Evolutionary conservation across 1,140 invertebrate genomes (phyloP), one percentile per base, ranked within the genome.

Genomic region (Theocolax elegans): DNA sequence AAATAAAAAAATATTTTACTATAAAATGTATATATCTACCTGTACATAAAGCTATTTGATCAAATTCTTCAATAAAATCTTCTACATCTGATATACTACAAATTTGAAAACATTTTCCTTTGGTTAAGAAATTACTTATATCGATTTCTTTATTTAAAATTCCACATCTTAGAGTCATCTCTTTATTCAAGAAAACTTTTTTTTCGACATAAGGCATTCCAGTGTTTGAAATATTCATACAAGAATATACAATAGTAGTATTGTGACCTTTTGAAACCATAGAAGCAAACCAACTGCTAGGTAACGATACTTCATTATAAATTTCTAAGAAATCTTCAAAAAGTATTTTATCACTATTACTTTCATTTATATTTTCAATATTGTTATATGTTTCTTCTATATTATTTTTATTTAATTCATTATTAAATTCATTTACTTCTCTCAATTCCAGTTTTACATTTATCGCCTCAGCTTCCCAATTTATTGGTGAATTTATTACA

Each of bases 281-380:
- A 58, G 80, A 75, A 21, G 78, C 76, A 0, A 76, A 78, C 83
- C 83, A 85, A 15, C 81, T 79, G 27, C 73, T 76, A 1, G 82
- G 83, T 27, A 85, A 71, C n/a, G 53, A 70, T 12, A 80, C 72
- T 74, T 85, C 83, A 42, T 80, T 79, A 64, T 76, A 83, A 38
- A 80, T 62, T 75, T 85, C 83, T 12, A 84, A 67, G 19, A 85
- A 73, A 73, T 84, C 83, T 72, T 85, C 82, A 65, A 85, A 85
- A 23, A 84, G 63, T 76, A 83, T 79, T 4, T 23, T 58, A 15
- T 75, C 74, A 23, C 38, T 51, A 71, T 73, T 64, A 46, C 40
- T 62, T 17, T 75, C 27, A 46, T 29, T 31, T 29, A 35, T 46
- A 12, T 59, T 27, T 44, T 59, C 35, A 8, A 40, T 40, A 25